Conservation (phyloP, 2,888 invertebrate species). For the Macropis europaea region DNA sequence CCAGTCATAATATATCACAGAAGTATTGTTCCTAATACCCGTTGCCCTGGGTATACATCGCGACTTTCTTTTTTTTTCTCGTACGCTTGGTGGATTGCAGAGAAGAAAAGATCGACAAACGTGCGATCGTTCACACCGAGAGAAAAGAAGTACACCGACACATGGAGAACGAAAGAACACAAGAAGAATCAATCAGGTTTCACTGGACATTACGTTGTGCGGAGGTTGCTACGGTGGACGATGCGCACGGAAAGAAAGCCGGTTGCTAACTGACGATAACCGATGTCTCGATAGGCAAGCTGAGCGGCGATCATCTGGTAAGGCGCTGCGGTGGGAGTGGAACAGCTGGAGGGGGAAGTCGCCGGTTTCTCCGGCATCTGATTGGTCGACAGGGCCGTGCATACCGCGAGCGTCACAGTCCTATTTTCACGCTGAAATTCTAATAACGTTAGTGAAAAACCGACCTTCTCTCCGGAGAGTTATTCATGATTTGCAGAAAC, state of each 20-base stretch:
- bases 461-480: not conserved
- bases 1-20: conserved; percentile 75
- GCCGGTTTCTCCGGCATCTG: conserved; percentile 53
- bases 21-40: conserved; percentile 40
- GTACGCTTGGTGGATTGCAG: not conserved
- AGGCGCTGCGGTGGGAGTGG: conserved; percentile 30
- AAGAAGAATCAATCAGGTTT: conserved; percentile 67
- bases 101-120: not conserved
- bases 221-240: conserved; percentile 31
- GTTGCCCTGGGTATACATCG: not conserved
- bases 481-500: not conserved
- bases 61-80: conserved; percentile 9
- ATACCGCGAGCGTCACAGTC: not conserved
- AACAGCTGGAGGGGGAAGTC: conserved; percentile 31
- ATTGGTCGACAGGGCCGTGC: conserved; percentile 64
- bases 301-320: conserved; percentile 74
- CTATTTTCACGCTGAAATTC: conserved; percentile 13
- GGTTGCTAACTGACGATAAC: conserved; percentile 78
- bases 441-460: conserved; percentile 2
- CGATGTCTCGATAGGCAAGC: conserved; percentile 40
- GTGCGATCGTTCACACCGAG: conserved; percentile 41
- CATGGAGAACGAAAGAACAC: conserved; percentile 31
- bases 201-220: conserved; percentile 66
- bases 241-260: conserved; percentile 69
- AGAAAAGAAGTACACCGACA: no score